These are phyloP conservation scores for Reticulitermes speratus DNA, from an alignment of 1,140 invertebrate genomes.

Conservation along the genomic window DNA sequence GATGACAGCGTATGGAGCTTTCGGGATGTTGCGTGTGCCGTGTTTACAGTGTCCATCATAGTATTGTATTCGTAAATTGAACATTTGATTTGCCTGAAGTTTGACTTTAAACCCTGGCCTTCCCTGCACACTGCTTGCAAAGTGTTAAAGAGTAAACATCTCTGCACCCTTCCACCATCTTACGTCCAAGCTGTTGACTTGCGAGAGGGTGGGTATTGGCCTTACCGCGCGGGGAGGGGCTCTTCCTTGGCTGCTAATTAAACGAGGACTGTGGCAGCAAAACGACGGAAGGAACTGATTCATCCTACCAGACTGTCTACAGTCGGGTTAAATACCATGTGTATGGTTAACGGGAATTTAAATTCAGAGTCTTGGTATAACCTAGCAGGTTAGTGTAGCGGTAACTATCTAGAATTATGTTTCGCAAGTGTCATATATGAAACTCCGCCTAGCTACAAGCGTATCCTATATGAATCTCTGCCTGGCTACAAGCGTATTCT, in stretches of 20 bases:
- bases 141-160: neutral
- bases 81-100: neutral
- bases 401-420: too few species aligned
- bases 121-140: neutral
- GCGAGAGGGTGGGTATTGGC: neutral
- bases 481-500: too few species aligned
- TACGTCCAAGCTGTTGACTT: slow-evolving; percentile 6
- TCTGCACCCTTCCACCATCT: neutral
- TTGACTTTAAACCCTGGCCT: neutral
- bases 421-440: too few species aligned
- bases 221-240: neutral
- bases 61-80: neutral
- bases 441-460: too few species aligned
- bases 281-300: neutral
- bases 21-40: too few species aligned
- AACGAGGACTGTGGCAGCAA: neutral
- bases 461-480: too few species aligned
- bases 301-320: neutral
- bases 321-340: neutral
- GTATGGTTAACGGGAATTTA: too few species aligned
- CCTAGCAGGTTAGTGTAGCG: too few species aligned
- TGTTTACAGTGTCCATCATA: too few species aligned
- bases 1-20: too few species aligned
- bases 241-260: neutral
- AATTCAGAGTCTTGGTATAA: too few species aligned